phyloP scores from a whole-genome alignment of 1,140 invertebrate species.

The Homarus americanus region DNA sequence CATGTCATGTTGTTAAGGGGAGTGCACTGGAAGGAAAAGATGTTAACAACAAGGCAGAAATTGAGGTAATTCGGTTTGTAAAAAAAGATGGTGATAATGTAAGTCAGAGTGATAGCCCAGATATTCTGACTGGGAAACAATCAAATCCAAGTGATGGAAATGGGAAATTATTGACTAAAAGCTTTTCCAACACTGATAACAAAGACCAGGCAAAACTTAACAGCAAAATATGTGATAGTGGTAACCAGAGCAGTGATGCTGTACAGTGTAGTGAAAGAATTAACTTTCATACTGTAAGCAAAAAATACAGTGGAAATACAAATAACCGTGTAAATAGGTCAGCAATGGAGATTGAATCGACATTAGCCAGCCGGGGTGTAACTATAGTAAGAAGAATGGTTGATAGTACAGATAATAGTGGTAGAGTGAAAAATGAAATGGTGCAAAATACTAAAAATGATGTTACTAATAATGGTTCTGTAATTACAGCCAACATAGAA shows the following conservation, averaged over 20 bases:
- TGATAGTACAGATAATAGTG: conserved; percentile 25
- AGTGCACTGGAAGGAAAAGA: too few species aligned
- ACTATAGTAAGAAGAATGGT: conserved; percentile 61
- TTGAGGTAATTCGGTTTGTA: neutral
- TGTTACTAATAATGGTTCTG: conserved; percentile 16
- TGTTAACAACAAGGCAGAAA: neutral
- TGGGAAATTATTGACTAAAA: neutral
- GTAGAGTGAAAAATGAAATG: neutral
- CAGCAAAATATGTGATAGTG: neutral
- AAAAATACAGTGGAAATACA: conserved; percentile 14
- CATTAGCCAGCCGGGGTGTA: conserved; percentile 55
- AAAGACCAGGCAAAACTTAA: neutral
- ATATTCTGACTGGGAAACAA: neutral
- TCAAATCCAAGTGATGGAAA: neutral
- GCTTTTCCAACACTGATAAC: neutral
- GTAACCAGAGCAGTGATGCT: neutral
- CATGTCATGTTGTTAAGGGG: too few species aligned
- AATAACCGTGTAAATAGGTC: conserved; percentile 19
- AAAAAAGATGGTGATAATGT: neutral
- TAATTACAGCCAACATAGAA: conserved; percentile 31
- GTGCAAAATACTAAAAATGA: neutral
- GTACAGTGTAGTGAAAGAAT: neutral
- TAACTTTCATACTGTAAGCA: neutral
- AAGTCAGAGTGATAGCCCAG: neutral
- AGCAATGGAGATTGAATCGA: conserved; percentile 65